phyloP scores from a whole-genome alignment of 2,888 invertebrate species.

The Formica aserva region DNA sequence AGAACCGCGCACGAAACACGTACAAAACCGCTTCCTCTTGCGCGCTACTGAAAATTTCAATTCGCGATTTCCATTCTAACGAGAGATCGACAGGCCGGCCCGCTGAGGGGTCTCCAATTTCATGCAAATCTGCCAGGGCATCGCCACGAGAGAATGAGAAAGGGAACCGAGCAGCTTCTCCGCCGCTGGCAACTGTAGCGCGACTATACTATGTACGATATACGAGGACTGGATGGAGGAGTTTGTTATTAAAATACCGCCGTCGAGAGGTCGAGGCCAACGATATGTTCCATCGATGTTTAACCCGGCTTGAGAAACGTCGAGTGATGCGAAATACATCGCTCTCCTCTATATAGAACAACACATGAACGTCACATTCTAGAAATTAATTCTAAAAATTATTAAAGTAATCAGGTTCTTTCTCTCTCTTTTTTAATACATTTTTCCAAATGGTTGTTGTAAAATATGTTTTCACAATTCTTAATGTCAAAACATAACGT shows the following conservation, averaged over 20 bases:
- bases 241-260: constrained; percentile 75
- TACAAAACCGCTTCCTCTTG: constrained; percentile 25
- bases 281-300: constrained; percentile 35
- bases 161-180: background rate
- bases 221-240: constrained; percentile 24
- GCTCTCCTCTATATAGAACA: background rate
- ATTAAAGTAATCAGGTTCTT: background rate
- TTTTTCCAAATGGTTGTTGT: background rate
- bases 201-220: constrained; percentile 28
- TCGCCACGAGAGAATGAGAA: constrained; percentile 54
- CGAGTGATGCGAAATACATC: constrained; percentile 23
- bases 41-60: constrained; percentile 75
- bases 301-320: constrained; percentile 13
- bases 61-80: constrained; percentile 79
- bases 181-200: background rate
- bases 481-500: background rate
- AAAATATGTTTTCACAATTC: background rate
- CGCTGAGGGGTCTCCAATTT: constrained; percentile 79
- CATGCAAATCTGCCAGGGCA: constrained; percentile 78
- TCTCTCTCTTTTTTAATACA: background rate
- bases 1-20: background rate
- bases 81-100: constrained; percentile 66
- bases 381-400: background rate
- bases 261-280: constrained; percentile 29
- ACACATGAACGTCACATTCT: background rate